Percentiles rank a stretch among this genome's conserved stretches.
Evolutionary conservation across 35 echinoderm and acorn worm species (phyloP).

Genomic region (Diadema setosum): DNA sequence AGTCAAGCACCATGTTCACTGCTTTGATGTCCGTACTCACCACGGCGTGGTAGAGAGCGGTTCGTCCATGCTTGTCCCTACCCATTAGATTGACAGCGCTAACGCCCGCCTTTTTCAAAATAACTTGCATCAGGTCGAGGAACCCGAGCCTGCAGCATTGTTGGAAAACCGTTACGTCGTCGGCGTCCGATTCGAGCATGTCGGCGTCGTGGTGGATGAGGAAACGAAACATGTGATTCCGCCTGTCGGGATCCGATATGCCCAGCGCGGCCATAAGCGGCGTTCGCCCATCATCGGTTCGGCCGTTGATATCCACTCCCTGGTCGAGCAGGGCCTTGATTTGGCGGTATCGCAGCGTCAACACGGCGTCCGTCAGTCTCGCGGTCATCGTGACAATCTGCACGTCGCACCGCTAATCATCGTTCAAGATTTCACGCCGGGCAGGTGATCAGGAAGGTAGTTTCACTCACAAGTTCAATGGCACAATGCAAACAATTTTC

Average conservation of each 20-base stretch:
- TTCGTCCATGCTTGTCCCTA: constrained; percentile 34
- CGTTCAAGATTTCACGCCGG: no score
- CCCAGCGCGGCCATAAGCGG: constrained; percentile 51
- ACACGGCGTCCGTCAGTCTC: constrained; percentile 54
- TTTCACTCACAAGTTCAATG: no score
- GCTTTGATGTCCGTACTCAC: constrained; percentile 35
- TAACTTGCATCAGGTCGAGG: constrained; percentile 15
- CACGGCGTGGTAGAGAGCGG: constrained; percentile 59
- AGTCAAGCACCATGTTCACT: constrained; percentile 15
- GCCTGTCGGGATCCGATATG: constrained; percentile 47
- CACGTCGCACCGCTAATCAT: no score
- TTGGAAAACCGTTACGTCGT: constrained; percentile 66
- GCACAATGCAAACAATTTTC: no score
- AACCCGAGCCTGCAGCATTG: constrained; percentile 45
- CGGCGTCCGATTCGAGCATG: constrained; percentile 40
- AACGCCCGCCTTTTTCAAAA: constrained; percentile 30
- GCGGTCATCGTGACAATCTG: constrained; percentile 48
- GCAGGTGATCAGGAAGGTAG: no score
- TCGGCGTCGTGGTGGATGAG: constrained; percentile 54
- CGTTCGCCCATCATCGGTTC: constrained; percentile 41
- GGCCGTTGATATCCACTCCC: constrained; percentile 45
- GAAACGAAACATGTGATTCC: constrained; percentile 74
- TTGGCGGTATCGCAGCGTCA: constrained; percentile 64
- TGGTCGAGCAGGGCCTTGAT: constrained; percentile 43
- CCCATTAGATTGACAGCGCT: constrained; percentile 50